Evolutionary conservation across 2,113 vertebrate species (phyloP), one percentile per base, ranked within the genome.

Genomic region (Fulica atra): DNA sequence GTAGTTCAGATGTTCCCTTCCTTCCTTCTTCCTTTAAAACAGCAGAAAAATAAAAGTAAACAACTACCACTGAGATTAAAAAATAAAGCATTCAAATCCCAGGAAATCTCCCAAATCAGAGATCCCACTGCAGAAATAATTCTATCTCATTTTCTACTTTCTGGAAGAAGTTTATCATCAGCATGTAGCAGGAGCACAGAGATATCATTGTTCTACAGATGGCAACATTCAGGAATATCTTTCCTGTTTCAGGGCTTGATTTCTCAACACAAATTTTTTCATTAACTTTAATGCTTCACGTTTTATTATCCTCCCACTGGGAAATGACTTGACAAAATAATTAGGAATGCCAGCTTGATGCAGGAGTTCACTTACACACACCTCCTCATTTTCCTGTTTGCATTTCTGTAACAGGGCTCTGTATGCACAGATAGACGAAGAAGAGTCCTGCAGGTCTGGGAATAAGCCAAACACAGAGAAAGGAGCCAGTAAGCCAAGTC

Each of bases 261-360:
- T 93, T 96, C 81, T 87, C 56, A 87, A 57, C 28, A 29, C 76
- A 28, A 40, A 13, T 61, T 89, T 83, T 92, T 89, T 90, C 38
- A 73, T 66, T 95, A 64, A 53, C 21, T 57, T 35, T 25, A 89
- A 42, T 69, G 21, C 5, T 79, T 85, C 3, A 0, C 19, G 79
- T 92, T 91, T 89, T 53, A 85, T 89, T 86, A 64, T 69, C 23
- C 7, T 89, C 31, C 36, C 28, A 19, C 77, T 80, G 84, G 50
- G 54, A 95, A 94, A 93, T n/a, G 24, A 61, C 44, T 71, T 89
- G 26, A 66, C 59, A 82, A 93, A 89, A 38, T 65, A 51, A 85
- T 89, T 80, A 77, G 25, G 33, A 88, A 66, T 80, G 59, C 4
- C 57, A 72, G 26, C 74, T 87, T 85, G 81, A 36, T 64, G 46